Evolutionary conservation across 1,140 invertebrate species (phyloP).

Genomic region (Eupristina koningsbergeri): DNA sequence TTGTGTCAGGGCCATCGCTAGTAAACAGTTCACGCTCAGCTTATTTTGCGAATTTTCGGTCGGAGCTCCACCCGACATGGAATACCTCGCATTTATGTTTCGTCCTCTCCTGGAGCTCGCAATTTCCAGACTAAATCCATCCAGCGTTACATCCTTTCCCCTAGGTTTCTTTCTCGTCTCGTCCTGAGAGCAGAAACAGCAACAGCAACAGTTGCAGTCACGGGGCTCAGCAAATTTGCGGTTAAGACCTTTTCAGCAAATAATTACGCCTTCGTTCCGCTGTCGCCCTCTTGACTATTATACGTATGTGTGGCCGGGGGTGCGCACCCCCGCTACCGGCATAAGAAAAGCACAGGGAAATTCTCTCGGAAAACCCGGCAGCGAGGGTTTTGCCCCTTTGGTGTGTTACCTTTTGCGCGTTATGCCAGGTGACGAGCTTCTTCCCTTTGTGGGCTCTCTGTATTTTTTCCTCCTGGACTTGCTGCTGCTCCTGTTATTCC

Average conservation of each 20-base stretch:
- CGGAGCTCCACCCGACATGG: background rate
- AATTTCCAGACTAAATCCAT: slow-evolving; percentile 32
- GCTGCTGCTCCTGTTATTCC: background rate
- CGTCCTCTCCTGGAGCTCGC: background rate
- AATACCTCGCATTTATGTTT: background rate
- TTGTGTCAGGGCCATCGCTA: background rate
- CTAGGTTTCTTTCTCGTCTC: background rate
- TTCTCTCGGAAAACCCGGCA: background rate
- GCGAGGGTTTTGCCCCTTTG: background rate
- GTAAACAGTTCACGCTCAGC: background rate
- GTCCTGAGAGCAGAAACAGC: background rate
- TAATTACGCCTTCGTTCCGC: slow-evolving; percentile 26
- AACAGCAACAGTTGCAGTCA: background rate
- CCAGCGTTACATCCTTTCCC: background rate
- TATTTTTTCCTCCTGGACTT: background rate
- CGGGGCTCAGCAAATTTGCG: slow-evolving; percentile 32
- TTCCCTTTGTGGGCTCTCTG: background rate
- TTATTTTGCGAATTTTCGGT: background rate
- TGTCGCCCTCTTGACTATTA: background rate
- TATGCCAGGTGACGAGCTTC: slow-evolving; percentile 31
- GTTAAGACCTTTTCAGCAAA: slow-evolving; percentile 38
- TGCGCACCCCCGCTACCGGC: background rate
- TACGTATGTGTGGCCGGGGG: background rate
- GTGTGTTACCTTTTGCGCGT: background rate
- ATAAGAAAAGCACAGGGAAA: too few relatives aligned